Base-by-base conservation (phyloP, 1,140 invertebrate species). In the Agraylea sexmaculata region DNA sequence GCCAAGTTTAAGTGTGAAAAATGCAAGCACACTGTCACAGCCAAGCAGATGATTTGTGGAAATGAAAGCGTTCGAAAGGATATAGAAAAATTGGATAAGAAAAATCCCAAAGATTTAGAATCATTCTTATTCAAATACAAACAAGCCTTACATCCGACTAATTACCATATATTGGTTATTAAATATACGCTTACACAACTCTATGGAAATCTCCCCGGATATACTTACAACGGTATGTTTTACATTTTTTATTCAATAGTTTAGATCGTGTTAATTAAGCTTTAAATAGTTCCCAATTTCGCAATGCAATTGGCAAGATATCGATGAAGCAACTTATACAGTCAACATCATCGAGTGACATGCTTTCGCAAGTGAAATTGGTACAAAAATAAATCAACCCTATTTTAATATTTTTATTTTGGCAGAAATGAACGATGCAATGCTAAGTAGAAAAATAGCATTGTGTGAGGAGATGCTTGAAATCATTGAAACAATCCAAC, bases 131-230 rank as follows among this genome's bases (percentile, higher is more conserved):
- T 66, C 12, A 75, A 72, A 40, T 72, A 75, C 44, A 64, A 61
- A 25, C 55, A 65, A 21, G 62, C 70, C 5, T 52, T 82, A 19
- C 76, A 78, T 56, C 68, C 72, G 7, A 73, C 63, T 21, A 80
- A 82, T 46, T 73, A 70, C 47, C 69, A 78, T 44, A 56, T 76
- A 2, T 56, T 78, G n/a, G 69, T 77, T 52, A 69, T 75, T 2
- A 81, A 81, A 55, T 69, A 78, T 45, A 70, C 74, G 1, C 57
- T 81, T 13, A 62, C 69, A 15, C 75, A 80, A 53, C 60, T 80
- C 42, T 79, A 80, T 57, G 77, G 74, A 17, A 73, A 68, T 54
- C 58, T 66, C 11, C 59, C 67, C 40, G 70, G 70, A 31, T 75
- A 63, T 43, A 50, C 51, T 0, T 56, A 74, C 37, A 53, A 63